Conservation (phyloP, 2,797 vertebrate genomes). For the Xenops minutus region DNA sequence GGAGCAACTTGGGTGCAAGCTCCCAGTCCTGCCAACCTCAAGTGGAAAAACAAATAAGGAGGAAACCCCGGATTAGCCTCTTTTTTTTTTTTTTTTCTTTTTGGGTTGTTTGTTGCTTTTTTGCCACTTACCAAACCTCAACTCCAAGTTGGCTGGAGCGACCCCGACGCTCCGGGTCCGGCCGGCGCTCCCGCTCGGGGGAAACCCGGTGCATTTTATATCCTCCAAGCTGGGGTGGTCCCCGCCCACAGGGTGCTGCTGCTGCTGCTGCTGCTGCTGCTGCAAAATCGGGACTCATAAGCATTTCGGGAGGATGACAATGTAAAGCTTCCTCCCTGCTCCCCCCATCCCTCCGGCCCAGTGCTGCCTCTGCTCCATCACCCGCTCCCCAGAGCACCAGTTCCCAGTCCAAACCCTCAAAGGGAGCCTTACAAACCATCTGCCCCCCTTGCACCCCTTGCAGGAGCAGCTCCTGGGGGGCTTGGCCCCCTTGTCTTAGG, state of each 20-base stretch:
- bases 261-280: slow-evolving; percentile 55
- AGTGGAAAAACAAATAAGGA: rapidly evolving
- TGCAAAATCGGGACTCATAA: slow-evolving; percentile 32
- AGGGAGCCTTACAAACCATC: slow-evolving; percentile 16
- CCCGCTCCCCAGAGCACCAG: neutral
- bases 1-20: neutral
- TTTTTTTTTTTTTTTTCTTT: too few relatives aligned
- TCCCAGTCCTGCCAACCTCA: neutral
- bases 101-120: too few relatives aligned
- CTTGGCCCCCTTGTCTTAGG: neutral
- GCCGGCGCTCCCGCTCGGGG: neutral
- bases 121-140: neutral
- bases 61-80: too few relatives aligned
- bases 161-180: neutral
- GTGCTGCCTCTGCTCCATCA: neutral
- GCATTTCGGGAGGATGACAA: neutral
- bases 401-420: neutral
- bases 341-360: neutral
- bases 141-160: neutral
- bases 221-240: slow-evolving; percentile 65
- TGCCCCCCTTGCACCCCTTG: neutral
- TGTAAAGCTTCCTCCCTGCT: neutral
- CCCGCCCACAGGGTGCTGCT: slow-evolving; percentile 73
- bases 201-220: slow-evolving; percentile 69
- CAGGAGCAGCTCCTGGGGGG: neutral